A percentile compares a stretch with the other conserved stretches of the same genome.
These are phyloP conservation scores for Brachirus orientalis DNA, from an alignment of 2,113 vertebrate species.

Conservation along the genomic window DNA sequence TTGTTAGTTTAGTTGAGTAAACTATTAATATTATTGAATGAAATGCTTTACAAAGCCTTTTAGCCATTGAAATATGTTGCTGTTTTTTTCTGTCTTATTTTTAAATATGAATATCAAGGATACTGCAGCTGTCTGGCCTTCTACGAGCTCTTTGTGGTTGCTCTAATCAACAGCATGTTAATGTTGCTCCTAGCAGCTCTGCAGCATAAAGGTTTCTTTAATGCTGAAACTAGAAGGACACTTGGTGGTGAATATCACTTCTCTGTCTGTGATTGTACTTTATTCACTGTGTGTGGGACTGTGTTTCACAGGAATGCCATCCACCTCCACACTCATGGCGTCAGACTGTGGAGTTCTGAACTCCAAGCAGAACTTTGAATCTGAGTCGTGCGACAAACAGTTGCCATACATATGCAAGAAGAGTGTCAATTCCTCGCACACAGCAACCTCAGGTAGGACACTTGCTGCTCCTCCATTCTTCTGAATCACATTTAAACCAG, in stretches of 20 bases:
- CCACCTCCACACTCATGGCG: conserved; percentile 66
- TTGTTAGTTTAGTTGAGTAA: conserved; percentile 67
- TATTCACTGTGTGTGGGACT: conserved; percentile 24
- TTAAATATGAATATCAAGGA: conserved; percentile 1
- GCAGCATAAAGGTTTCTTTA: not conserved
- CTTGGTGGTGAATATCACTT: not conserved
- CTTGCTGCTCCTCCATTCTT: not conserved
- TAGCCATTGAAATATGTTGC: conserved; percentile 25
- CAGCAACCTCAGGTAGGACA: conserved; percentile 52
- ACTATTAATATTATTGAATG: conserved; percentile 58
- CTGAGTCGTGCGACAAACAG: conserved; percentile 79
- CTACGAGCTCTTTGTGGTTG: conserved; percentile 14
- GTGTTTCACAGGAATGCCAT: conserved; percentile 78
- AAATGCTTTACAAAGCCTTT: conserved; percentile 43
- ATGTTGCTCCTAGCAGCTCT: not conserved
- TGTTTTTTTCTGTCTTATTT: not conserved
- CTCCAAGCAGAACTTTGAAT: conserved; percentile 80
- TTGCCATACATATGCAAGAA: conserved; percentile 93
- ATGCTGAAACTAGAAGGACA: not conserved
- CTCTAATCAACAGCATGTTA: conserved; percentile 12
- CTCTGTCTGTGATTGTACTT: not conserved
- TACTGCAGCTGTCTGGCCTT: conserved; percentile 7
- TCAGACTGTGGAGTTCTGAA: conserved; percentile 87
- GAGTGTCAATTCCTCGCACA: conserved; percentile 12
- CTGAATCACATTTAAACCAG: not conserved